A percentile compares a stretch with the other conserved stretches of the same genome.
These are phyloP conservation scores for Keiferia lycopersicella DNA, from an alignment of 2,888 invertebrate species.

Conservation along the genomic window DNA sequence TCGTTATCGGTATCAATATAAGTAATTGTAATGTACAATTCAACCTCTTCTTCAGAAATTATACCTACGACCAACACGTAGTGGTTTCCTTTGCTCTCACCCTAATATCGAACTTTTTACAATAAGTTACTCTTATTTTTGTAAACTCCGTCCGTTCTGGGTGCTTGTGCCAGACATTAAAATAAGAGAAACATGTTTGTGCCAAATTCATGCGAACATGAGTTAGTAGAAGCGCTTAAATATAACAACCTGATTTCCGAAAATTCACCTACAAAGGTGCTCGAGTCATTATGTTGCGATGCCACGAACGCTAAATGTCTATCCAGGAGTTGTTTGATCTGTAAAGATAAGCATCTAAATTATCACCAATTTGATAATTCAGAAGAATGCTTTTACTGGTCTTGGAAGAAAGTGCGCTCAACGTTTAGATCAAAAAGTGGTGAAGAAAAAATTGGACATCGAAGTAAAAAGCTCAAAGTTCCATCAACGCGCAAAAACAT, in stretches of 20 bases:
- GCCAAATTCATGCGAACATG: constrained; percentile 23
- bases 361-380: constrained; percentile 22
- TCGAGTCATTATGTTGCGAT: constrained; percentile 6
- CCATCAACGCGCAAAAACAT: constrained; percentile 1
- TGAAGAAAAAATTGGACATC: constrained; percentile 1
- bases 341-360: constrained; percentile 4
- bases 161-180: constrained; percentile 17
- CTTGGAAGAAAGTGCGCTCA: constrained; percentile 16
- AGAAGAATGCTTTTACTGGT: background rate
- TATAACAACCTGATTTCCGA: background rate
- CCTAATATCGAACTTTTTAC: too few species aligned
- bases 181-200: constrained; percentile 24
- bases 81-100: too few species aligned
- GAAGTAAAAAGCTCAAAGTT: background rate
- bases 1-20: too few species aligned
- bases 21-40: too few species aligned
- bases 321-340: constrained; percentile 2
- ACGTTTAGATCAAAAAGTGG: constrained; percentile 15
- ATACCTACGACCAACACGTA: too few species aligned
- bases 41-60: too few species aligned
- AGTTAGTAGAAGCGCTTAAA: constrained; percentile 3
- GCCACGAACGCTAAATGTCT: constrained; percentile 9
- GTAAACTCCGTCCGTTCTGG: constrained; percentile 18
- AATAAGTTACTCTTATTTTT: constrained; percentile 1
- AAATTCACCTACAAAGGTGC: constrained; percentile 14